These are phyloP conservation scores for Mactra quadrangularis DNA, from an alignment of 1,140 invertebrate genomes.

Conservation along the genomic window DNA sequence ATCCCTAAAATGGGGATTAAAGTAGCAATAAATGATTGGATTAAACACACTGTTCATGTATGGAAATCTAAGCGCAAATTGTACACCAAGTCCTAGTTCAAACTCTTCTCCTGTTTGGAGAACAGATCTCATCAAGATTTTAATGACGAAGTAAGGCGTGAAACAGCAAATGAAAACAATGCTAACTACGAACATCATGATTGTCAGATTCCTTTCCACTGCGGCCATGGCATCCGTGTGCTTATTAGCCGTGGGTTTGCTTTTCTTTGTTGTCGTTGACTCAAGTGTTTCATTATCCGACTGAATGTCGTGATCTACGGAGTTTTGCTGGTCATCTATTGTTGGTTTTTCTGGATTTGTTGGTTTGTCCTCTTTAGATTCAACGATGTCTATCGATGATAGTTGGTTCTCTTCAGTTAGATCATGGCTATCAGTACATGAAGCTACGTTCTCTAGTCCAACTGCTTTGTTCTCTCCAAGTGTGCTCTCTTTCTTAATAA, in stretches of 20 bases:
- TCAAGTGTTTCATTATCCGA: not conserved
- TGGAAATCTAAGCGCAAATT: constrained; percentile 21
- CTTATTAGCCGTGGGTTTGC: not conserved
- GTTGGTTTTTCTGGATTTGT: not conserved
- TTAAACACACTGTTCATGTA: constrained; percentile 54
- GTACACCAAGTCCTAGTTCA: constrained; percentile 4
- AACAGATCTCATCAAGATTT: constrained; percentile 17
- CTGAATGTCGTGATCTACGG: not conserved
- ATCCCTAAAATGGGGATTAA: constrained; percentile 27
- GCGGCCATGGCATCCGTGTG: not conserved
- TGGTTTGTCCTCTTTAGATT: too few relatives aligned
- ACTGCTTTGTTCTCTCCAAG: too few relatives aligned
- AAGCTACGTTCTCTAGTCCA: too few relatives aligned
- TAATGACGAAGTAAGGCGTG: constrained; percentile 30
- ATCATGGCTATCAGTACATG: too few relatives aligned
- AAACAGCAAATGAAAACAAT: constrained; percentile 39
- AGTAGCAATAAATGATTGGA: constrained; percentile 24
- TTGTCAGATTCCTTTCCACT: not conserved
- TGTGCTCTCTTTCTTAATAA: too few relatives aligned
- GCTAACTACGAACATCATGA: constrained; percentile 28
- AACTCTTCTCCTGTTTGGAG: constrained; percentile 21
- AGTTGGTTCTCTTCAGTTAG: too few relatives aligned
- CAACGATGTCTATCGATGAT: too few relatives aligned
- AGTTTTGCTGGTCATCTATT: too few relatives aligned
- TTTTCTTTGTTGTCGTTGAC: not conserved